Percentiles rank a stretch among this genome's conserved stretches.
These are phyloP conservation scores for Epizoanthus rinbou DNA, from an alignment of 92 coral and sea anemone species.

Conservation along the genomic window DNA sequence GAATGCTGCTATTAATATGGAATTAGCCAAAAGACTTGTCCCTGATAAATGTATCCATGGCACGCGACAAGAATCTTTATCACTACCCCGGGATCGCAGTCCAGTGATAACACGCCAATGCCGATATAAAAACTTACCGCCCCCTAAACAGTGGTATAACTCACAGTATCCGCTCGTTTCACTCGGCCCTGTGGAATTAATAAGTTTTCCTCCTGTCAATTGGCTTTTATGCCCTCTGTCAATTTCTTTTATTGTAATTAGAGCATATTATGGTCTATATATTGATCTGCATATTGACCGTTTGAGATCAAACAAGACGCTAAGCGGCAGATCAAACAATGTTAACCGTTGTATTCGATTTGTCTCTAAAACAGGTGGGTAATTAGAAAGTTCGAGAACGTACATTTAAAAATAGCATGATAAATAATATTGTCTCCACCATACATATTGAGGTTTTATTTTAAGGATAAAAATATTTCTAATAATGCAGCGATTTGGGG, in stretches of 20 bases:
- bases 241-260: neutral
- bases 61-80: too few species aligned
- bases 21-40: neutral
- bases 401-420: neutral
- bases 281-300: neutral
- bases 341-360: neutral
- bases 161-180: neutral
- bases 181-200: neutral
- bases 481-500: neutral
- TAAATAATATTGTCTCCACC: too few species aligned
- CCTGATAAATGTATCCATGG: too few species aligned
- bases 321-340: constrained; percentile 6
- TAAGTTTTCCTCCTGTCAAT: neutral
- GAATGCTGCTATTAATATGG: neutral
- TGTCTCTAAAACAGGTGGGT: neutral
- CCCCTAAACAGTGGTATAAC: neutral
- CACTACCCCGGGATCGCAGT: too few species aligned
- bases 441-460: neutral
- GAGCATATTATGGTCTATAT: neutral
- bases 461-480: neutral
- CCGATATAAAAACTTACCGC: neutral
- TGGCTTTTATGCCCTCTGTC: neutral
- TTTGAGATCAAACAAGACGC: neutral
- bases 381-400: constrained; percentile 1
- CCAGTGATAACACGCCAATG: too few species aligned